Evolutionary conservation across 2,888 invertebrate genomes (phyloP), one percentile per base, ranked within the genome.

Genomic region (Cryptophagus acutangulus): DNA sequence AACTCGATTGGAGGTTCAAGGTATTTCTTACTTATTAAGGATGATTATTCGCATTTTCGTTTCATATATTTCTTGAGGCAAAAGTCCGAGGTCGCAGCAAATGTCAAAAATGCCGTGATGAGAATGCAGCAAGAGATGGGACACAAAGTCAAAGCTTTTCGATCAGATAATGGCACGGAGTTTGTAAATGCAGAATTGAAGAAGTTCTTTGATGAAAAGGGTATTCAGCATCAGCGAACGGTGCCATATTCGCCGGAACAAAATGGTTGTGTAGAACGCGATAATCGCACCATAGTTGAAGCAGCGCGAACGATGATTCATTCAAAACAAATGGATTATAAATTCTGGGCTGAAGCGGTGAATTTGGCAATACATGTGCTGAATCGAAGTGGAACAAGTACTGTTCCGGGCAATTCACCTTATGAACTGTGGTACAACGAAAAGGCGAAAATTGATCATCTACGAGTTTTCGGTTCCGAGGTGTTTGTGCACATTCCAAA

Each of bases 11-110:
- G 42, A 20, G 48, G 47, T 12, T 39, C 36, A 2, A 41, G 31
- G 8, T 49, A 49, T 34, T 49, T 38, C 17, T 17, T 48, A 17
- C 29, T 42, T 9, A 49, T 52, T 26, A 45, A 45, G 29, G 49
- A 52, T 37, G 43, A 41, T 14, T 33, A 14, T 10, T 38, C 54
- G 8, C 38, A 41, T 12, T 54, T 45, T 24, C 15, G 44, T 17
- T 24, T 20, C 5, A 43, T 46, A 2, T 47, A 30, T 28, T 51
- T 52, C 20, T 18, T 54, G 6, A 48, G 45, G 39, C 39, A 36
- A 20, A 47, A 43, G 40, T 15, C 24, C 12, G 40, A 47, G 26
- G 30, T 30, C 14, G 8, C 41, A 1, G 40, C 41, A 10, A 25
- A 39, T 26, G 40, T 49, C 15, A 41, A 38, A 8, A 9, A 39